These are phyloP conservation scores for Rhinichthys osculus DNA, from an alignment of 2,797 vertebrate species.

Conservation along the genomic window DNA sequence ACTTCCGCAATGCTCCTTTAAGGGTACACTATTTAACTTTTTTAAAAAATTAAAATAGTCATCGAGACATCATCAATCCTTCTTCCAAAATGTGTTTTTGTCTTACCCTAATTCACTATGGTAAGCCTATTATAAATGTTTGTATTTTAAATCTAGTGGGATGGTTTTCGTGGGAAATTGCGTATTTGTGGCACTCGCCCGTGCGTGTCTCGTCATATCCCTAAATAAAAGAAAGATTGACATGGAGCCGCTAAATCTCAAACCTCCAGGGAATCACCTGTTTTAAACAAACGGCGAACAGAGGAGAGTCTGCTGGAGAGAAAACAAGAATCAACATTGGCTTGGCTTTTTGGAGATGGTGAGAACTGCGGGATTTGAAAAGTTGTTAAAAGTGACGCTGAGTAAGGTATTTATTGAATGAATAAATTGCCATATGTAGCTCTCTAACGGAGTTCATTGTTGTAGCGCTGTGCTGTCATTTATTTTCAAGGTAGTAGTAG, in stretches of 20 bases:
- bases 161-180: background rate
- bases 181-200: too few relatives aligned
- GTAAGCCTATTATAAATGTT: background rate
- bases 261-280: too few relatives aligned
- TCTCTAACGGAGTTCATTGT: too few relatives aligned
- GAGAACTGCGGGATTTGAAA: background rate
- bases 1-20: too few relatives aligned
- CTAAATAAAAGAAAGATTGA: background rate
- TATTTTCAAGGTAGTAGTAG: too few relatives aligned
- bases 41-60: too few relatives aligned
- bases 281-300: too few relatives aligned
- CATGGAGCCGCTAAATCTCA: background rate
- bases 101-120: background rate
- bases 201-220: background rate
- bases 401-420: too few relatives aligned
- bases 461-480: too few relatives aligned
- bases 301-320: background rate
- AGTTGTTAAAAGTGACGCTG: background rate
- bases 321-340: background rate
- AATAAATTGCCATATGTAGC: too few relatives aligned
- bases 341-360: background rate
- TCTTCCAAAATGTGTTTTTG: background rate
- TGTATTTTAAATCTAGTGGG: background rate
- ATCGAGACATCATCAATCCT: background rate
- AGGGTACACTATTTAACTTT: too few relatives aligned